Base-by-base conservation (phyloP, 2,797 vertebrate genomes). In the Sebastes hubbsi region DNA sequence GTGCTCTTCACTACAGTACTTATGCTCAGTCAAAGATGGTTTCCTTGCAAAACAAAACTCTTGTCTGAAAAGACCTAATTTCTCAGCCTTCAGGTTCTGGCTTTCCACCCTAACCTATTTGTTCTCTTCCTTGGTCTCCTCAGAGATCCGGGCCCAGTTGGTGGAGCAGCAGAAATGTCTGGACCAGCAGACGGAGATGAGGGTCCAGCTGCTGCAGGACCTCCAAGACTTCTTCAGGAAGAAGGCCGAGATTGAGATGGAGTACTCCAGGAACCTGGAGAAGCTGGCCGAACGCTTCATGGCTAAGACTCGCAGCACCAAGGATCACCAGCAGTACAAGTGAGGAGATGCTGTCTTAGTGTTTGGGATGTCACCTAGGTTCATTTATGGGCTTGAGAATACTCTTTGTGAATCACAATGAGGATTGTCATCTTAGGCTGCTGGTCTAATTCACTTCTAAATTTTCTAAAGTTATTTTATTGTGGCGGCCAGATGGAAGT, bases 181-280 rank as follows among this genome's bases (percentile, higher is more conserved):
- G 91, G 98, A 99, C 93, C 98, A 99, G 91, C 98, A 99, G 94
- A 99, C 98, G 0, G 98, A 99, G 88, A 98, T 99, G 97, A 95
- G 98, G 89, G 97, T 98, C 78, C 98, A 99, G 89, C 97, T 99
- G 78, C 97, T 99, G 76, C 98, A 99, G 93, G 98, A 99, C 89
- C 97, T 99, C 27, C 99, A 99, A 93, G 99, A 99, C 91, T 99
- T 99, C 96, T 99, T 99, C 95, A 97, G 98, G 77, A 99, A 99
- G 94, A 99, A 99, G 90, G 95, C 98, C 0, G 99, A 99, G 95
- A 99, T 99, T 75, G 99, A 99, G 93, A 98, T 97, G 61, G 99
- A 99, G 75, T 99, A 99, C 90, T 99, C 99, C 18, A 96, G 99
- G 65, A 99, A 98, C 91, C 89, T 99, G 82, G 99, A 99, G 93